phyloP scores from a whole-genome alignment of 2,797 vertebrate genomes.

The Eulemur mongoz region DNA sequence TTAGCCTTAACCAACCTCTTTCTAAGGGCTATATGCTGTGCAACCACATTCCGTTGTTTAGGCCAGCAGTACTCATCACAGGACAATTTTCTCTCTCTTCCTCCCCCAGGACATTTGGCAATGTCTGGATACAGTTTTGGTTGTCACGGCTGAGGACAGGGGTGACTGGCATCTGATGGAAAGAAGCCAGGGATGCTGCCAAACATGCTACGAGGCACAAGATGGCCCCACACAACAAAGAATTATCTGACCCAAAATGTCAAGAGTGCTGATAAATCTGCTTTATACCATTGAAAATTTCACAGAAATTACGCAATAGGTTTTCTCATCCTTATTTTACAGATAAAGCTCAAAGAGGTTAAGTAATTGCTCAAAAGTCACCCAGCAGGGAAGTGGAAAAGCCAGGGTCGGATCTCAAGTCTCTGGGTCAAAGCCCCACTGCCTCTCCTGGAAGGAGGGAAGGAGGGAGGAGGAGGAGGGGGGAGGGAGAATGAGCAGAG shows the following conservation, averaged over 20 bases:
- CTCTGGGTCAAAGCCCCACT: neutral
- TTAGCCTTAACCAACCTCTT: neutral
- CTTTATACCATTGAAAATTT: neutral
- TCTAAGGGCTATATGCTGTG: neutral
- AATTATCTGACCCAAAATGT: neutral
- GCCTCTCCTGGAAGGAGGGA: neutral
- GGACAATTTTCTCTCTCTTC: neutral
- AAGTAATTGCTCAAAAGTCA: slow-evolving; percentile 2
- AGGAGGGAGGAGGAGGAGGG: too few species aligned
- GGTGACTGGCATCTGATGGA: neutral
- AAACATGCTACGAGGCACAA: neutral
- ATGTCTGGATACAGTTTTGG: neutral
- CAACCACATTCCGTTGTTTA: neutral
- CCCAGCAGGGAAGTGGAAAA: neutral
- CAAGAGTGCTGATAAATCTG: neutral
- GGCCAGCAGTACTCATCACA: neutral
- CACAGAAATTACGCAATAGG: neutral
- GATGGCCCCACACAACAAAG: neutral
- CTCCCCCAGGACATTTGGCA: neutral
- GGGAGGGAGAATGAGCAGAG: neutral
- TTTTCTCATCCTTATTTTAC: slow-evolving; percentile 3
- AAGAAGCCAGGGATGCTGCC: neutral
- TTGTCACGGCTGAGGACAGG: neutral
- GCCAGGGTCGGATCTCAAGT: neutral
- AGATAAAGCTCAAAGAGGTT: neutral